Evolutionary conservation across 2,888 invertebrate genomes (phyloP).

Genomic region (Xestia ashworthii): DNA sequence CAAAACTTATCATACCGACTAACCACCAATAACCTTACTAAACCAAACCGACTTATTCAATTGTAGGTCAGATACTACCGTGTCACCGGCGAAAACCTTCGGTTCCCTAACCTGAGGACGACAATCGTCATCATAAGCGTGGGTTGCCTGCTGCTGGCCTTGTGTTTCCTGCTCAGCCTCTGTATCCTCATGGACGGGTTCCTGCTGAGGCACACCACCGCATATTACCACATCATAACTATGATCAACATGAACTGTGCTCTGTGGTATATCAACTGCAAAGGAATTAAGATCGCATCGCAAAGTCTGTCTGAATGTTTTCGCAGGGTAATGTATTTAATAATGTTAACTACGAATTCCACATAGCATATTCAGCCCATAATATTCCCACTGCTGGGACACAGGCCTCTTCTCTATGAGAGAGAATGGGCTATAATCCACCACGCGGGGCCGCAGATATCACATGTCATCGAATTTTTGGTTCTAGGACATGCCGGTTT

Average conservation of each 20-base stretch:
- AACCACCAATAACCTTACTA: neutral
- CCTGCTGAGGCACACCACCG: constrained; percentile 91
- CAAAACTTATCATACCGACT: neutral
- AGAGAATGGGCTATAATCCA: too few relatives aligned
- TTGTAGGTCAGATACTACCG: constrained; percentile 89
- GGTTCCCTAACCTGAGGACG: constrained; percentile 91
- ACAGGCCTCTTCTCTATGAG: too few relatives aligned
- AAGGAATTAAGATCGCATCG: constrained; percentile 92
- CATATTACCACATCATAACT: constrained; percentile 92
- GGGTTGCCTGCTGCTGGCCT: constrained; percentile 91
- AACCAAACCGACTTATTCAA: constrained; percentile 6
- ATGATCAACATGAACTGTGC: constrained; percentile 94
- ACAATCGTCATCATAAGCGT: constrained; percentile 91
- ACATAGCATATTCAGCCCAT: too few relatives aligned
- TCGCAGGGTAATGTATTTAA: constrained; percentile 78
- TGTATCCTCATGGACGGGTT: constrained; percentile 92
- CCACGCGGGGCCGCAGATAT: too few relatives aligned
- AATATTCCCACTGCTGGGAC: too few relatives aligned
- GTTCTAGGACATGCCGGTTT: too few relatives aligned
- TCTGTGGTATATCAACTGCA: constrained; percentile 93
- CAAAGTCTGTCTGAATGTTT: constrained; percentile 90
- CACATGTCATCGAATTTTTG: too few relatives aligned
- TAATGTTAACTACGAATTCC: neutral
- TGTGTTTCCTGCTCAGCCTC: constrained; percentile 91
- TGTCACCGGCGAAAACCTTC: constrained; percentile 91